These are phyloP conservation scores for Anniella stebbinsi DNA, from an alignment of 2,797 vertebrate genomes.

Conservation along the genomic window DNA sequence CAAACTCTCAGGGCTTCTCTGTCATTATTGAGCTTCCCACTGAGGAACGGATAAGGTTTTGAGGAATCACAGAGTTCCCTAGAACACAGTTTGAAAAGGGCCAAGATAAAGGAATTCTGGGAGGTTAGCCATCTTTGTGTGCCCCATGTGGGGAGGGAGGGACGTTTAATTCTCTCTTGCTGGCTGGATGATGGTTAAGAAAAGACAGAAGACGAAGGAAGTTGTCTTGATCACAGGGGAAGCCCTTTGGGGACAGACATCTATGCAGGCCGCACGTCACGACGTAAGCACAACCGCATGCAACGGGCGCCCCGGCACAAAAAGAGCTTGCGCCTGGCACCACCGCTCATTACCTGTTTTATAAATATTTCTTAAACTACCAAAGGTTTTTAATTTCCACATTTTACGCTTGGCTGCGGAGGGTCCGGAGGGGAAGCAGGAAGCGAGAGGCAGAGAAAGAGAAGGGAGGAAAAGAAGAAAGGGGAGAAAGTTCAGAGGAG, in stretches of 20 bases:
- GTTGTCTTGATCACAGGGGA: neutral
- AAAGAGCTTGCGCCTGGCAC: slow-evolving; percentile 57
- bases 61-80: neutral
- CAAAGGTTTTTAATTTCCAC: slow-evolving; percentile 99
- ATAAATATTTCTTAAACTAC: slow-evolving; percentile 99
- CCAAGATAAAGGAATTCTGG: neutral
- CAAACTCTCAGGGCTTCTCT: neutral
- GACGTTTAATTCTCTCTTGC: neutral
- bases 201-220: neutral
- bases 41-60: neutral
- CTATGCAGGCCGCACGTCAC: slow-evolving; percentile 57
- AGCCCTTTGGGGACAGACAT: slow-evolving; percentile 14
- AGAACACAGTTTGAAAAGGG: neutral
- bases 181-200: neutral
- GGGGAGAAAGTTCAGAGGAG: slow-evolving; percentile 54
- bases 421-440: slow-evolving; percentile 72
- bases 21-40: neutral
- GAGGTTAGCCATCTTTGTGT: neutral
- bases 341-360: slow-evolving; percentile 93
- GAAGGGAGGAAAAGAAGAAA: slow-evolving; percentile 71
- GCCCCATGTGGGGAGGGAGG: neutral
- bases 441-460: slow-evolving; percentile 77
- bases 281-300: slow-evolving; percentile 73
- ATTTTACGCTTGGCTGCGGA: slow-evolving; percentile 98
- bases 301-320: slow-evolving; percentile 55